A percentile compares a stretch with the other conserved stretches of the same genome.
Conservation (phyloP, 2,797 vertebrate genomes). For the Periophthalmus magnuspinnatus region DNA sequence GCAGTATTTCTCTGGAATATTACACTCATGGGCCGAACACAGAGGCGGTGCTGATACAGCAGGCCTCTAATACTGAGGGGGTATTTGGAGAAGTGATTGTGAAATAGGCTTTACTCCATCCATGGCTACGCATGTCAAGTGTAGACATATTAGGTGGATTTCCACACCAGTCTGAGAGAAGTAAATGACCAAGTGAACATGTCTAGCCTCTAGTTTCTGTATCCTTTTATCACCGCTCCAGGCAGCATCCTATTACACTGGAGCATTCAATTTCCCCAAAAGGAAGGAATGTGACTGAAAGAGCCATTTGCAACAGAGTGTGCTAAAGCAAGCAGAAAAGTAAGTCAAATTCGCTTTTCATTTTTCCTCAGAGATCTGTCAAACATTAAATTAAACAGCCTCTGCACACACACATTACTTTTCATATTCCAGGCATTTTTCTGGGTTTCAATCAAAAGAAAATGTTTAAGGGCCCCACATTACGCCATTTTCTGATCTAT, state of each 20-base stretch:
- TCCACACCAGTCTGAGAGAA: not conserved
- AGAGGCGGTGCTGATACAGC: slow-evolving; percentile 31
- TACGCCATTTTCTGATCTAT: too few species aligned
- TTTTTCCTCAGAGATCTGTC: not conserved
- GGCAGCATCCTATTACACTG: slow-evolving; percentile 13
- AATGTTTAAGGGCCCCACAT: not conserved
- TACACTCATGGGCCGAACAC: slow-evolving; percentile 16
- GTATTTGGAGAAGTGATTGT: slow-evolving; percentile 17
- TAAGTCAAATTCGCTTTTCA: slow-evolving; percentile 8
- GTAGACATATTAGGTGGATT: slow-evolving; percentile 11
- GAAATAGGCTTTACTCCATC: slow-evolving; percentile 18
- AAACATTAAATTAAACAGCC: not conserved
- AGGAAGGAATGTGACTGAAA: slow-evolving; percentile 7
- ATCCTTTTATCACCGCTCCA: not conserved
- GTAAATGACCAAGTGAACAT: slow-evolving; percentile 5
- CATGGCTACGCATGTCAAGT: slow-evolving; percentile 19
- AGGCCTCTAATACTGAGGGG: slow-evolving; percentile 1
- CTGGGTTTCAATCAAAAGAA: not conserved
- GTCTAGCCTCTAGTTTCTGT: not conserved
- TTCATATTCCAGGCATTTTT: not conserved
- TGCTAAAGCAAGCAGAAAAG: slow-evolving; percentile 13
- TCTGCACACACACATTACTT: not conserved
- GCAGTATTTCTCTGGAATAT: slow-evolving; percentile 17
- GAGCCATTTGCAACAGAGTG: not conserved
- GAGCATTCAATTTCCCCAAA: slow-evolving; percentile 4